Percentiles rank a stretch among this genome's conserved stretches.
phyloP scores from a whole-genome alignment of 53 echinoderm and acorn worm genomes.

The Hippasteria phrygiana region DNA sequence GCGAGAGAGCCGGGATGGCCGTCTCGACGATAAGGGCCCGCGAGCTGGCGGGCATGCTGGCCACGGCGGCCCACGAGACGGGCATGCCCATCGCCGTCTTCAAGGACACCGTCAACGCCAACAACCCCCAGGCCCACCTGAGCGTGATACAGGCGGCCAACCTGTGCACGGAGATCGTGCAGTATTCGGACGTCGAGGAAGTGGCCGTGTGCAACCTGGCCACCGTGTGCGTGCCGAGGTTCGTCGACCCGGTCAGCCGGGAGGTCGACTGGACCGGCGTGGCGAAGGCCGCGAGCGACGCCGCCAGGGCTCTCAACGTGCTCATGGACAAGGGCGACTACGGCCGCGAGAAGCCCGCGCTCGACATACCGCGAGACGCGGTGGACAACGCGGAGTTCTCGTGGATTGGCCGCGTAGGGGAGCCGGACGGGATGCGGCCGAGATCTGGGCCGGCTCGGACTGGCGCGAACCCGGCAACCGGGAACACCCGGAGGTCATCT shows the following conservation, averaged over 20 bases:
- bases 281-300: background rate
- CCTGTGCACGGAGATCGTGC: conserved; percentile 37
- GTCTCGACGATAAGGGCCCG: no score
- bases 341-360: background rate
- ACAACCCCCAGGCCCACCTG: background rate
- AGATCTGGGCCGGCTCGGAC: no score
- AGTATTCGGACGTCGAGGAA: background rate
- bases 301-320: background rate
- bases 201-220: conserved; percentile 4
- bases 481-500: no score
- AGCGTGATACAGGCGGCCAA: background rate
- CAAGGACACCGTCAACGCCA: no score
- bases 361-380: background rate
- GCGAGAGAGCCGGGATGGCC: no score
- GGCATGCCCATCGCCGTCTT: no score
- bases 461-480: no score
- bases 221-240: conserved; percentile 2
- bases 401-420: no score
- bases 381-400: no score
- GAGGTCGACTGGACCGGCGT: background rate
- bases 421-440: no score
- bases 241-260: background rate
- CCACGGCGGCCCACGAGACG: no score
- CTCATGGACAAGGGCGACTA: background rate
- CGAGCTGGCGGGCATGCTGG: no score